phyloP scores from a whole-genome alignment of 2,113 vertebrate species.

The Pelmatolapia mariae region DNA sequence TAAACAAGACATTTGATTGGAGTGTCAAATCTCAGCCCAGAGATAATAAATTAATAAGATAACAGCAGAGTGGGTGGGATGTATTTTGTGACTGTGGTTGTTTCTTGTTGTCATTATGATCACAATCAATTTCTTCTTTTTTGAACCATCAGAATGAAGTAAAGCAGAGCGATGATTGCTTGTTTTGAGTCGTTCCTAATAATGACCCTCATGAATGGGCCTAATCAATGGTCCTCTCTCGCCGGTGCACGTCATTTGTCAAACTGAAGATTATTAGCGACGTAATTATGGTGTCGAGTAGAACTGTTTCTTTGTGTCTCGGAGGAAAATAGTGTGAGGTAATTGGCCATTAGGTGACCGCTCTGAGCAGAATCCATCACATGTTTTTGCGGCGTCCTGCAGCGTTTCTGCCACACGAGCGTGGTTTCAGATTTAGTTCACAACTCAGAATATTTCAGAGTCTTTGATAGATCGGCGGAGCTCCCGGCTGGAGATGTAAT shows the following conservation, averaged over 20 bases:
- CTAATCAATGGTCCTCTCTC: background rate
- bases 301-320: background rate
- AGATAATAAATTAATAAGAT: background rate
- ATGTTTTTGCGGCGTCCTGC: background rate
- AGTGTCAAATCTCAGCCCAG: background rate
- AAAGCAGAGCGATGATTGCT: background rate
- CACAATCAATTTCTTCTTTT: background rate
- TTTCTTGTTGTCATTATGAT: background rate
- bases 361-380: background rate
- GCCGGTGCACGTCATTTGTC: background rate
- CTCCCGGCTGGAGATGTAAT: background rate
- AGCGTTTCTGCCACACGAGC: background rate
- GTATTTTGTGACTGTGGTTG: background rate
- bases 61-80: background rate
- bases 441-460: background rate
- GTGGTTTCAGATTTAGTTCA: background rate
- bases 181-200: background rate
- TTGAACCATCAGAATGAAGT: background rate
- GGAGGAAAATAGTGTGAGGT: background rate
- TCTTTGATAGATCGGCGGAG: background rate
- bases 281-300: background rate
- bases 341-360: background rate
- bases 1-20: background rate
- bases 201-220: background rate
- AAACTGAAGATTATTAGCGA: background rate